Evolutionary conservation across 2,888 invertebrate genomes (phyloP).

Genomic region (Caenorhabditis afra): DNA sequence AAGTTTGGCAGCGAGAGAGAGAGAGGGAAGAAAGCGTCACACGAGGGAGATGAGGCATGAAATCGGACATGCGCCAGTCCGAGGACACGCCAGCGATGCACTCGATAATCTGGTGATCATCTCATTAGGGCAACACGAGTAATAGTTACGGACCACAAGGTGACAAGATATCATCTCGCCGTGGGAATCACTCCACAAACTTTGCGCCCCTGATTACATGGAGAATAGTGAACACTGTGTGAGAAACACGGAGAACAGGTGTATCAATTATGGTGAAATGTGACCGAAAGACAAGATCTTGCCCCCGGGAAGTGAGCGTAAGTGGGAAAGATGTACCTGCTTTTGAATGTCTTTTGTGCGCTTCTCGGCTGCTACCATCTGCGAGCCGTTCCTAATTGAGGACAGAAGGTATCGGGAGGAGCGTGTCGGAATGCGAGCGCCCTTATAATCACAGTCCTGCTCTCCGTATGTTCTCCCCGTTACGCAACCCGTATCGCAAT

Average conservation of each 20-base stretch:
- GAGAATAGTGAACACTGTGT: neutral
- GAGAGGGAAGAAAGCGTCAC: conserved; percentile 30
- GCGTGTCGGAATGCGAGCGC: conserved; percentile 32
- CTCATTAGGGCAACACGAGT: conserved; percentile 47
- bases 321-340: too few relatives aligned
- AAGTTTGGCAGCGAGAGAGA: conserved; percentile 25
- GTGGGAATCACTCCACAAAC: conserved; percentile 13
- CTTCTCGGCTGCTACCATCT: conserved; percentile 42
- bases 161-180: conserved; percentile 30
- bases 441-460: conserved; percentile 25
- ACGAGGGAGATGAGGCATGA: conserved; percentile 50
- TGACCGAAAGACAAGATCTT: too few relatives aligned
- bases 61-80: conserved; percentile 51
- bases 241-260: neutral
- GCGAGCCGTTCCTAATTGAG: conserved; percentile 50
- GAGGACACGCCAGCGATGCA: conserved; percentile 23
- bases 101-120: conserved; percentile 49
- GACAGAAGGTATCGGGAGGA: conserved; percentile 11
- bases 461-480: conserved; percentile 46
- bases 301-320: too few relatives aligned
- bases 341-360: neutral
- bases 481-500: conserved; percentile 34
- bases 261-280: too few relatives aligned
- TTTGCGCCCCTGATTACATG: neutral
- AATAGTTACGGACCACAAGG: conserved; percentile 2